These are phyloP conservation scores for Hecatera dysodea DNA, from an alignment of 2,888 invertebrate species.

Conservation along the genomic window DNA sequence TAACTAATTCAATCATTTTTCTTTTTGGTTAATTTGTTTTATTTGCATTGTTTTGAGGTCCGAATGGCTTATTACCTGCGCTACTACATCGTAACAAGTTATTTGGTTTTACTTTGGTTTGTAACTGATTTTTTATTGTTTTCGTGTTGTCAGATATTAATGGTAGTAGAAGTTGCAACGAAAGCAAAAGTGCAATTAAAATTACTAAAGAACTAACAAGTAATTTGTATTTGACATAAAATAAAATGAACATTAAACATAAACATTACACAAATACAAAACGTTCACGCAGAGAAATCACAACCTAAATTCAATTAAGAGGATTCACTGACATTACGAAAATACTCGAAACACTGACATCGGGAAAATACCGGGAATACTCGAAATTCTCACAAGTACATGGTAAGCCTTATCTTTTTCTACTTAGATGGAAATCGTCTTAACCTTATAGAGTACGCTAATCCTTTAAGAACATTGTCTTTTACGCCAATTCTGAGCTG, in stretches of 20 bases:
- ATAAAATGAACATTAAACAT: slow-evolving; percentile 10
- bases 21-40: slow-evolving; percentile 28
- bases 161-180: neutral
- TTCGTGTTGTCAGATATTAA: neutral
- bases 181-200: neutral
- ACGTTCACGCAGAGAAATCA: slow-evolving; percentile 43
- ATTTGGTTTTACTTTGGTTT: neutral
- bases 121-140: neutral
- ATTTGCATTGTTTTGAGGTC: neutral
- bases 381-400: slow-evolving; percentile 47
- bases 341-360: slow-evolving; percentile 49
- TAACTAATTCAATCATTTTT: slow-evolving; percentile 31
- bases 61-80: neutral
- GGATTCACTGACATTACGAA: slow-evolving; percentile 52
- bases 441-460: slow-evolving; percentile 66
- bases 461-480: slow-evolving; percentile 73
- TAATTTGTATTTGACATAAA: slow-evolving; percentile 1
- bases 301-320: slow-evolving; percentile 62
- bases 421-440: slow-evolving; percentile 63
- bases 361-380: slow-evolving; percentile 45
- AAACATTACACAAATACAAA: slow-evolving; percentile 22
- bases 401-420: slow-evolving; percentile 66
- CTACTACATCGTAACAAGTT: neutral
- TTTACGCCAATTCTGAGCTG: slow-evolving; percentile 70
- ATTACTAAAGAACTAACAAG: neutral